Evolutionary conservation across 1,140 invertebrate species (phyloP).

Genomic region (Caenorhabditis latens): DNA sequence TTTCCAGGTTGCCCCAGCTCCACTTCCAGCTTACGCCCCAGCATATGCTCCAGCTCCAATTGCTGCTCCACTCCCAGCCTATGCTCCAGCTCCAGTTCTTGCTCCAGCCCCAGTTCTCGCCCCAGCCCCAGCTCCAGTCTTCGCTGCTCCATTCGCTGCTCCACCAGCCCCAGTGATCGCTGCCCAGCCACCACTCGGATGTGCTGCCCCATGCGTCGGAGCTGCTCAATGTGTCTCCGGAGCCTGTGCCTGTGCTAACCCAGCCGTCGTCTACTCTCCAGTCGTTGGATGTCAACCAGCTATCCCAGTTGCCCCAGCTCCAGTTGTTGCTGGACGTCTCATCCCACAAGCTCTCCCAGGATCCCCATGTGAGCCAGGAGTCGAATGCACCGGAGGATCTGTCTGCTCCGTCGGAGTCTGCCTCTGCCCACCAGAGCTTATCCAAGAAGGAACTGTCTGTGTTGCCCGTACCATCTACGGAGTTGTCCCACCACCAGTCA

Average conservation of each 20-base stretch:
- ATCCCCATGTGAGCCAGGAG: slow-evolving; percentile 75
- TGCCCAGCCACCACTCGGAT: slow-evolving; percentile 58
- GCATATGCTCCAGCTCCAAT: slow-evolving; percentile 33
- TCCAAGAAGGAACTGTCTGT: slow-evolving; percentile 73
- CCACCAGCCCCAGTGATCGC: slow-evolving; percentile 52
- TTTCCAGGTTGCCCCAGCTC: not conserved
- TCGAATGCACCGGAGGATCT: slow-evolving; percentile 74
- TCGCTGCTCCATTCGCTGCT: slow-evolving; percentile 45
- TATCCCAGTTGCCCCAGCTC: slow-evolving; percentile 66
- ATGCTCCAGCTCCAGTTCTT: slow-evolving; percentile 14
- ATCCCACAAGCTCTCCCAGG: slow-evolving; percentile 75
- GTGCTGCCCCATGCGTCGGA: slow-evolving; percentile 62
- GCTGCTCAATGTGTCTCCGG: slow-evolving; percentile 63
- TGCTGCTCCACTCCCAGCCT: slow-evolving; percentile 32
- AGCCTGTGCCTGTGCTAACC: slow-evolving; percentile 65
- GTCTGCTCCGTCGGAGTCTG: slow-evolving; percentile 74
- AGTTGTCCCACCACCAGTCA: slow-evolving; percentile 65
- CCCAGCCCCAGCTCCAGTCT: slow-evolving; percentile 61
- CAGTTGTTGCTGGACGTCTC: slow-evolving; percentile 71
- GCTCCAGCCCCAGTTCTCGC: slow-evolving; percentile 52
- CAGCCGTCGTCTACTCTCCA: slow-evolving; percentile 67
- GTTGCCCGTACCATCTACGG: slow-evolving; percentile 72
- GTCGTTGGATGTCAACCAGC: slow-evolving; percentile 66
- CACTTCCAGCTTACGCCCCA: not conserved
- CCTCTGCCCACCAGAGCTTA: slow-evolving; percentile 72